phyloP scores from a whole-genome alignment of 2,113 vertebrate genomes.

The Pluvianellus socialis region DNA sequence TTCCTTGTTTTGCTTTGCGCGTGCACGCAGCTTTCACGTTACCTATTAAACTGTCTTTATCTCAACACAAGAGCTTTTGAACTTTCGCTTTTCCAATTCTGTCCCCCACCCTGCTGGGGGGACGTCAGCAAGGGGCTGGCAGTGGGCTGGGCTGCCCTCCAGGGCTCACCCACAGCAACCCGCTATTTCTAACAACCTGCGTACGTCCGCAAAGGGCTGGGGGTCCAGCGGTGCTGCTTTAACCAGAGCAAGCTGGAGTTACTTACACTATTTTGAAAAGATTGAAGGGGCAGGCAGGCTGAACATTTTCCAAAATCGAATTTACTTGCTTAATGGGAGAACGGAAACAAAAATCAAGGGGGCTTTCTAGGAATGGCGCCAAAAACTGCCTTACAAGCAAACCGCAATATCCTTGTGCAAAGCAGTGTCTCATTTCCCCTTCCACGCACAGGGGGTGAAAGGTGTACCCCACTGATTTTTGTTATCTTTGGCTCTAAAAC shows the following conservation, averaged over 20 bases:
- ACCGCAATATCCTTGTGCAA: neutral
- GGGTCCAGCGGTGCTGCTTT: neutral
- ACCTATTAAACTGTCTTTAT: neutral
- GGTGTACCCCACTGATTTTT: neutral
- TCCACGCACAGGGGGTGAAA: fast-evolving
- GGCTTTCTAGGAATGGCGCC: neutral
- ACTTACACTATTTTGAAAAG: neutral
- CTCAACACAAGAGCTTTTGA: neutral
- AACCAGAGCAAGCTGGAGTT: neutral
- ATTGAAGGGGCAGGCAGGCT: neutral
- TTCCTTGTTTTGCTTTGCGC: neutral
- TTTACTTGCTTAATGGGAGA: neutral
- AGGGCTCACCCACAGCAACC: neutral
- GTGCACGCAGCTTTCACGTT: neutral
- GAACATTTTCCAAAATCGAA: neutral
- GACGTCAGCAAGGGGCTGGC: fast-evolving
- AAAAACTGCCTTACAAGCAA: neutral
- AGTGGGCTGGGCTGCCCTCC: neutral
- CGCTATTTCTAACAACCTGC: neutral
- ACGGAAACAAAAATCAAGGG: neutral
- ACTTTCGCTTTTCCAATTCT: neutral
- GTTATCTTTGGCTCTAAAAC: neutral
- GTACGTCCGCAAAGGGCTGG: neutral
- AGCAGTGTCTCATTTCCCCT: neutral
- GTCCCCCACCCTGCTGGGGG: fast-evolving